Base-by-base conservation (phyloP, 1,140 invertebrate species). In the Bilobella aurantiaca region DNA sequence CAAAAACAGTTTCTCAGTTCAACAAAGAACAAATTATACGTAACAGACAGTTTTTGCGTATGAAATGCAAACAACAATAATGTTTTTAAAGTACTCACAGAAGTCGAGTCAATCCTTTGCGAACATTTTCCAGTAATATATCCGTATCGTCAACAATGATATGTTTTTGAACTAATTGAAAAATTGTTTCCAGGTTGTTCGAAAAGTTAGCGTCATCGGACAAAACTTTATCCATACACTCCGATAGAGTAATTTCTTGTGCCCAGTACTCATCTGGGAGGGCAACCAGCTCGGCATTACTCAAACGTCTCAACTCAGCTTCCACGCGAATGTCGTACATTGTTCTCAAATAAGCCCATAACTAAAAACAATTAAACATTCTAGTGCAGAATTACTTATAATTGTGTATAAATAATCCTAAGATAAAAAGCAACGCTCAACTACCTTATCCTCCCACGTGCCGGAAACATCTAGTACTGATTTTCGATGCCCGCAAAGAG, bases 371-470 rank as follows among this genome's bases (percentile, higher is more conserved):
- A 65, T 31, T 25, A 5, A 1, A n/a, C n/a, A n/a, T n/a, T n/a
- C n/a, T n/a, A n/a, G n/a, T n/a, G n/a, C n/a, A n/a, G n/a, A n/a
- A n/a, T n/a, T n/a, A n/a, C n/a, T n/a, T n/a, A n/a, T n/a, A n/a
- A n/a, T n/a, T n/a, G n/a, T n/a, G n/a, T n/a, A n/a, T n/a, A n/a
- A n/a, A n/a, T n/a, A n/a, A n/a, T n/a, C n/a, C n/a, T n/a, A n/a
- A n/a, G n/a, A n/a, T n/a, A n/a, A 32, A 31, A 49, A 29, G 14
- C 16, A 63, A 66, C 1, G 28, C 29, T 1, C n/a, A 31, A 31
- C 58, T 28, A 72, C 70, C 59, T 65, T 56, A 37, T 72, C 70
- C 32, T 72, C 67, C 70, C 70, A 72, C 16, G 62, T 68, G 1
- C 47, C 23, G n/a, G 67, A 56, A 25, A 67, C 70, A n/a, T 62